A percentile compares a stretch with the other conserved stretches of the same genome.
Conservation (phyloP, 2,888 invertebrate genomes). For the Barypeithes pellucidus region DNA sequence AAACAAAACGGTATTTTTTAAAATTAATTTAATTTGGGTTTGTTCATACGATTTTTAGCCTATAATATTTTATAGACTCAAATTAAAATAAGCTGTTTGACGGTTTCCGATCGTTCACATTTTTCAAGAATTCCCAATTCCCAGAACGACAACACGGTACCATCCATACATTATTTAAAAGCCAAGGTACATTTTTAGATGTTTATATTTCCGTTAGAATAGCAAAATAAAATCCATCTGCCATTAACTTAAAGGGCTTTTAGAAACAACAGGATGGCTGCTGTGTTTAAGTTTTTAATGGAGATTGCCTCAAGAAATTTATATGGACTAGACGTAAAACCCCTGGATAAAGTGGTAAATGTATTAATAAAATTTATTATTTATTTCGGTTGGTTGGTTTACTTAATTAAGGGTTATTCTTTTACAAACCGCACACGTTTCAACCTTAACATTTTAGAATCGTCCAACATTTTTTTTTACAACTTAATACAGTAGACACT, state of each 20-base stretch:
- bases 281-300: conserved; percentile 20
- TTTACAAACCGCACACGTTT: no score
- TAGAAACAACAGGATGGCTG: conserved; percentile 3
- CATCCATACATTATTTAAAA: conserved; percentile 2
- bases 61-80: not conserved
- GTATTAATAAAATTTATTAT: no score
- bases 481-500: no score
- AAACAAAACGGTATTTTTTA: no score
- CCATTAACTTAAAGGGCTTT: conserved; percentile 7
- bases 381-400: not conserved
- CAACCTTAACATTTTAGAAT: no score
- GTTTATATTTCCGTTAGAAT: conserved; percentile 3
- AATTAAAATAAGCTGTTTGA: not conserved
- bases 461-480: no score
- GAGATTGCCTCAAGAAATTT: conserved; percentile 40
- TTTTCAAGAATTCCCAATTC: not conserved
- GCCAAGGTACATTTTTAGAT: conserved; percentile 8
- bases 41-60: no score
- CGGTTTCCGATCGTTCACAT: not conserved
- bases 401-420: no score
- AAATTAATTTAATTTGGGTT: no score
- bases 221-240: conserved; percentile 2
- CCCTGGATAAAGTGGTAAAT: not conserved
- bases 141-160: not conserved
- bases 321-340: conserved; percentile 35